These are phyloP conservation scores for Mimas tiliae DNA, from an alignment of 2,888 invertebrate species.

Conservation along the genomic window DNA sequence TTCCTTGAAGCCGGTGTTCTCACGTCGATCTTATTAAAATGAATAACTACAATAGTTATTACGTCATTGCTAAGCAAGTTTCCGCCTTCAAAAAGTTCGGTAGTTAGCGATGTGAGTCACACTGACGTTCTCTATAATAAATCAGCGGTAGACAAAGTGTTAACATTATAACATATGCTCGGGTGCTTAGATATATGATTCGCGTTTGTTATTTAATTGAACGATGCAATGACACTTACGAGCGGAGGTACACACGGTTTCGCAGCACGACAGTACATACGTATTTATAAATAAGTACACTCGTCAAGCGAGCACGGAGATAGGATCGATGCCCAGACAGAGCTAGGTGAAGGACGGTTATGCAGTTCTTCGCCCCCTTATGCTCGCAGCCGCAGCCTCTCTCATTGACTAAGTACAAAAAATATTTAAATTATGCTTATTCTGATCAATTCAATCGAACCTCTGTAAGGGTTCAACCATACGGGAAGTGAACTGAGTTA, in stretches of 20 bases:
- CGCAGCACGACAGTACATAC: constrained; percentile 26
- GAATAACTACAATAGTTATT: constrained; percentile 81
- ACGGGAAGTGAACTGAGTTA: constrained; percentile 14
- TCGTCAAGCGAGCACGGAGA: constrained; percentile 66
- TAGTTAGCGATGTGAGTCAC: constrained; percentile 80
- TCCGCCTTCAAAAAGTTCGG: constrained; percentile 78
- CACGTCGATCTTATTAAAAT: constrained; percentile 79
- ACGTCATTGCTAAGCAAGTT: constrained; percentile 80
- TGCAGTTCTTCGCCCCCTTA: constrained; percentile 68
- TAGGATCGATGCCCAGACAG: constrained; percentile 75
- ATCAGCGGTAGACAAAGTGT: constrained; percentile 47
- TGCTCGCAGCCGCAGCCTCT: constrained; percentile 32
- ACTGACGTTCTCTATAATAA: constrained; percentile 69
- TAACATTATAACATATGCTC: constrained; percentile 43
- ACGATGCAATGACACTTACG: constrained; percentile 23
- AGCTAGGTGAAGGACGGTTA: constrained; percentile 79
- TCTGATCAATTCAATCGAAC: constrained; percentile 1
- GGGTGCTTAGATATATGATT: constrained; percentile 49
- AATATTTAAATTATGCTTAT: not conserved
- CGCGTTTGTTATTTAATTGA: constrained; percentile 29
- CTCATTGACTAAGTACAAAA: constrained; percentile 50
- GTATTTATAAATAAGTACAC: constrained; percentile 71
- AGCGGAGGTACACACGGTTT: constrained; percentile 25
- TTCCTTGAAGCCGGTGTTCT: constrained; percentile 79
- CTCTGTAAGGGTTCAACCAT: constrained; percentile 5